phyloP scores from a whole-genome alignment of 92 coral and sea anemone genomes.

The Umimayanthus chanpuru region DNA sequence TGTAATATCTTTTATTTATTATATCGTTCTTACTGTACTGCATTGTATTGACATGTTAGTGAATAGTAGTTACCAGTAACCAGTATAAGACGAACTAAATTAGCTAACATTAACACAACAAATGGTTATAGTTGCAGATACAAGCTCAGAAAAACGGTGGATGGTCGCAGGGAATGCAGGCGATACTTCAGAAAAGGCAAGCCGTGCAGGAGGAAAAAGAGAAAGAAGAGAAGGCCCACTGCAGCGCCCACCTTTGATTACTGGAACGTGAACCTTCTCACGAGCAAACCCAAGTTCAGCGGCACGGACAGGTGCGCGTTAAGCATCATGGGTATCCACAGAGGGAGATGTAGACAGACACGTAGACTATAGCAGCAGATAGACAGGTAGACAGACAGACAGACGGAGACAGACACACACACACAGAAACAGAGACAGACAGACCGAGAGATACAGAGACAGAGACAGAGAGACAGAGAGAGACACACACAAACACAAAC shows the following conservation, averaged over 20 bases:
- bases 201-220: slow-evolving; percentile 60
- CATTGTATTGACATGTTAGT: too few species aligned
- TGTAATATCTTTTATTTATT: too few species aligned
- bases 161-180: slow-evolving; percentile 29
- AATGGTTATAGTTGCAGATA: slow-evolving; percentile 41
- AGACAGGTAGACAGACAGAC: too few species aligned
- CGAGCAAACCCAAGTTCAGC: slow-evolving; percentile 16
- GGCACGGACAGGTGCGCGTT: slow-evolving; percentile 8
- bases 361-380: too few species aligned
- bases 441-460: too few species aligned
- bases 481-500: too few species aligned
- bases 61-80: not conserved
- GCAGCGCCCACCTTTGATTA: not conserved
- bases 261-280: slow-evolving; percentile 10
- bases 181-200: slow-evolving; percentile 44
- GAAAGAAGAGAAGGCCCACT: slow-evolving; percentile 42
- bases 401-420: too few species aligned
- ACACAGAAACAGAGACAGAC: too few species aligned
- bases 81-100: not conserved
- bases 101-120: not conserved
- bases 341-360: not conserved
- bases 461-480: too few species aligned
- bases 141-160: slow-evolving; percentile 39
- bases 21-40: too few species aligned
- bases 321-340: not conserved